These are phyloP conservation scores for Uropsilus gracilis DNA, from an alignment of 2,113 vertebrate genomes.

Conservation along the genomic window DNA sequence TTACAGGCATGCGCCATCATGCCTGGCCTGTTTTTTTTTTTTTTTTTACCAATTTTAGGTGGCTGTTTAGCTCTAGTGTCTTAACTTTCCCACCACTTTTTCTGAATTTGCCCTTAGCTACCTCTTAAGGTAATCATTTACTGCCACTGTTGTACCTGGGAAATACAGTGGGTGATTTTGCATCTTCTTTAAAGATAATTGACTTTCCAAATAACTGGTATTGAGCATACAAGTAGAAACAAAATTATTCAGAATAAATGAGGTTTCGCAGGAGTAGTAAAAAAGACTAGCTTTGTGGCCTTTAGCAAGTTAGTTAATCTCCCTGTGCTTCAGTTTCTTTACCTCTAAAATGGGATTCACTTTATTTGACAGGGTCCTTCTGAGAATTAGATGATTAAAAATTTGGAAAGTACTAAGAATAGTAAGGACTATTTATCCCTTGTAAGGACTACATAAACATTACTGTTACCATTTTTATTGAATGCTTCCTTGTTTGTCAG, in stretches of 20 bases:
- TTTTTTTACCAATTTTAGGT: slow-evolving; percentile 4
- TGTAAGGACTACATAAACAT: neutral
- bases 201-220: neutral
- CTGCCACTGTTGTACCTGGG: neutral
- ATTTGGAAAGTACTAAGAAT: neutral
- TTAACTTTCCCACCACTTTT: neutral
- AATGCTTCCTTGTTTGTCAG: neutral
- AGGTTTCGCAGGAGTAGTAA: neutral
- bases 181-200: neutral
- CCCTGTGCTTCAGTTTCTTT: neutral
- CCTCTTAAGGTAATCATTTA: neutral
- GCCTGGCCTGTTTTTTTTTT: no score
- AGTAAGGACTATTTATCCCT: neutral
- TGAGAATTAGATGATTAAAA: slow-evolving; percentile 28
- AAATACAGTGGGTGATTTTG: neutral
- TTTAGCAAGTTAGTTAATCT: slow-evolving; percentile 25
- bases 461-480: neutral
- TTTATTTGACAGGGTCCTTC: neutral
- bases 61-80: neutral
- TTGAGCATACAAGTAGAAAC: neutral
- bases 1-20: no score
- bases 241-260: neutral
- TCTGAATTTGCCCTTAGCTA: neutral
- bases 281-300: neutral
- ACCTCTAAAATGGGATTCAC: neutral